Base-by-base conservation (phyloP, 2,797 vertebrate species). In the Amniataba percoides region DNA sequence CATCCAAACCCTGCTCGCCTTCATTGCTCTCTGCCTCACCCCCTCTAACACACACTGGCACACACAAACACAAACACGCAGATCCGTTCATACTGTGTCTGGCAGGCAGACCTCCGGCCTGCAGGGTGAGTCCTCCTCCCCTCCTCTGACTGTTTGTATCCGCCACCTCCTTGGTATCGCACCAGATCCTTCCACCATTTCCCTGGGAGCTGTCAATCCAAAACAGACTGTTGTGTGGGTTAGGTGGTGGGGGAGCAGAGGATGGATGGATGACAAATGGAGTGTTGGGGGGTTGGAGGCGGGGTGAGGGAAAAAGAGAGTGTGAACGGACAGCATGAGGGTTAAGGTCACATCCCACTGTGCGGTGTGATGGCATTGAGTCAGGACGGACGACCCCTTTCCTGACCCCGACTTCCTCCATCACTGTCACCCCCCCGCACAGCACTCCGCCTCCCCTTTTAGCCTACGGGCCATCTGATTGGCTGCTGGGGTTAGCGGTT, bases 181-280 rank as follows among this genome's bases (percentile, higher is more conserved):
- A 77, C 75, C 48, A 69, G 63, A 76, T 83, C 79, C 83, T 73
- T 69, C 60, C 77, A 66, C 68, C 66, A 48, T 67, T 81, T 83
- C 74, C 64, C 83, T 55, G 78, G 81, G 81, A 92, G 87, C 85
- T 87, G 92, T 94, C 92, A 89, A 65, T 93, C 86, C 67, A 71
- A 71, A 82, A 60, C 85, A 84, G 83, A 74, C 77, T 72, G 80
- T 57, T 56, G 87, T 48, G 71, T 60, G 59, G 51, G 53, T 62
- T 19, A 45, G 43, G 31, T 42, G 19, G n/a, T 65, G 56, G 51
- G 36, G 31, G 18, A 19, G 11, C 27, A 18, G n/a, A 12, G 21
- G 55, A 36, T 51, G 75, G 67, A 74, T 23, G 48, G 76, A 84
- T 88, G 85, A 83, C 83, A 92, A 88, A 81, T 48, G 51, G 63